phyloP scores from a whole-genome alignment of 2,113 vertebrate species.

The Sprattus sprattus region DNA sequence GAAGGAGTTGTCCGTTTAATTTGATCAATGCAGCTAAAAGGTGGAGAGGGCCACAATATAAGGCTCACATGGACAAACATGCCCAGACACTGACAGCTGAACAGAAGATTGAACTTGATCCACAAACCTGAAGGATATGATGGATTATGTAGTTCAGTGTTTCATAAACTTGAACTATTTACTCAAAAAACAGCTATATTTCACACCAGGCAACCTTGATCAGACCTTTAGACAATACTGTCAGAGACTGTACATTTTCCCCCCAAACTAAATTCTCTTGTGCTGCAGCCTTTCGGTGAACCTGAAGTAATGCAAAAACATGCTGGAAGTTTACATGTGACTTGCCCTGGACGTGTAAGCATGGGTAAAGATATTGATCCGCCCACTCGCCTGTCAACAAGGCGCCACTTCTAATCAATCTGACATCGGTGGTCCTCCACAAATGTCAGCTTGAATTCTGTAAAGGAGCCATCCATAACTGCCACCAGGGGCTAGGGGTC shows the following conservation, averaged over 20 bases:
- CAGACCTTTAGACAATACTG: not conserved
- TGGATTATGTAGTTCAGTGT: not conserved
- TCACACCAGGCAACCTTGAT: not conserved
- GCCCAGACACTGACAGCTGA: constrained; percentile 3
- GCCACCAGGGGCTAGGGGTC: constrained; percentile 7
- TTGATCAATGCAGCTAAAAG: constrained; percentile 17
- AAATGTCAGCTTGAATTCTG: constrained; percentile 37
- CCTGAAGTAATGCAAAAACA: constrained; percentile 44
- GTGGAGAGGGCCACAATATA: constrained; percentile 1
- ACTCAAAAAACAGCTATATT: not conserved
- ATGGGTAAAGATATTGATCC: constrained; percentile 45
- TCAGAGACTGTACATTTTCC: not conserved
- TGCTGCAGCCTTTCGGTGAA: constrained; percentile 32
- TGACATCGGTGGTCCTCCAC: constrained; percentile 11
- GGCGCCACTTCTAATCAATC: constrained; percentile 46
- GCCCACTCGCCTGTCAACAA: constrained; percentile 40
- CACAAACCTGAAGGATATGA: not conserved
- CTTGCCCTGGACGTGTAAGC: constrained; percentile 31
- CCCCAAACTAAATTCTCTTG: not conserved
- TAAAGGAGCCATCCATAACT: not conserved
- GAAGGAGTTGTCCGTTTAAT: constrained; percentile 18
- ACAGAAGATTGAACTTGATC: constrained; percentile 11
- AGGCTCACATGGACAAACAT: not conserved
- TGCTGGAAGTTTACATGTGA: constrained; percentile 32
- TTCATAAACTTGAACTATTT: not conserved